Conservation (phyloP, 2,888 invertebrate genomes). For the Syritta pipiens region DNA sequence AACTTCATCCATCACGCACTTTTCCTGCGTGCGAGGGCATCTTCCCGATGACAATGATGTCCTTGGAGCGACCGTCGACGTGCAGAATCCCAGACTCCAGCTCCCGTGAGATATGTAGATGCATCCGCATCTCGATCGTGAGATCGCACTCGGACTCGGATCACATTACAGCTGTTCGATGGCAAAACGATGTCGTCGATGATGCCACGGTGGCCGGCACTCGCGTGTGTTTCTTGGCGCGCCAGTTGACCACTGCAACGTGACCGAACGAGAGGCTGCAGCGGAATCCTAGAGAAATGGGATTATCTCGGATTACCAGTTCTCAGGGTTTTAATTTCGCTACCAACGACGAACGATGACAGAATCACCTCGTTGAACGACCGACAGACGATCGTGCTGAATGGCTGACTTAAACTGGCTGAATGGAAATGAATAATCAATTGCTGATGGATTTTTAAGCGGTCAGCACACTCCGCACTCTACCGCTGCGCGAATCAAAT, state of each 20-base stretch:
- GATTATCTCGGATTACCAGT: constrained; percentile 65
- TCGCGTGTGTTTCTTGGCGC: constrained; percentile 6
- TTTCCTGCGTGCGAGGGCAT: constrained; percentile 42
- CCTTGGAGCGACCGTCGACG: constrained; percentile 34
- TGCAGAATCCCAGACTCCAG: constrained; percentile 57
- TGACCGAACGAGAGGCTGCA: constrained; percentile 33
- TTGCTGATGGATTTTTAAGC: constrained; percentile 11
- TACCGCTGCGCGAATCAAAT: not conserved
- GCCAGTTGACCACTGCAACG: constrained; percentile 57
- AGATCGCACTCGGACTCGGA: constrained; percentile 58
- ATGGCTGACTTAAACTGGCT: not conserved
- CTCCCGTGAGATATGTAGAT: constrained; percentile 53
- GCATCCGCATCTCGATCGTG: constrained; percentile 48
- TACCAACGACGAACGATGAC: not conserved
- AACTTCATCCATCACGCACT: constrained; percentile 63
- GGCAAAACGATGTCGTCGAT: constrained; percentile 39
- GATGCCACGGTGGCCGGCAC: constrained; percentile 42
- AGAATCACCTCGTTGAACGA: not conserved
- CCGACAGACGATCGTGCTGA: not conserved
- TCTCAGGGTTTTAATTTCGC: constrained; percentile 63
- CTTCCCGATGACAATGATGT: constrained; percentile 35
- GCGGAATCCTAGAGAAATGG: constrained; percentile 61
- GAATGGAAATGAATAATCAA: constrained; percentile 26
- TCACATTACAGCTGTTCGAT: constrained; percentile 58
- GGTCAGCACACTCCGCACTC: constrained; percentile 10